Base-by-base conservation (phyloP, 1,140 invertebrate genomes). In the Glossosoma conforme region DNA sequence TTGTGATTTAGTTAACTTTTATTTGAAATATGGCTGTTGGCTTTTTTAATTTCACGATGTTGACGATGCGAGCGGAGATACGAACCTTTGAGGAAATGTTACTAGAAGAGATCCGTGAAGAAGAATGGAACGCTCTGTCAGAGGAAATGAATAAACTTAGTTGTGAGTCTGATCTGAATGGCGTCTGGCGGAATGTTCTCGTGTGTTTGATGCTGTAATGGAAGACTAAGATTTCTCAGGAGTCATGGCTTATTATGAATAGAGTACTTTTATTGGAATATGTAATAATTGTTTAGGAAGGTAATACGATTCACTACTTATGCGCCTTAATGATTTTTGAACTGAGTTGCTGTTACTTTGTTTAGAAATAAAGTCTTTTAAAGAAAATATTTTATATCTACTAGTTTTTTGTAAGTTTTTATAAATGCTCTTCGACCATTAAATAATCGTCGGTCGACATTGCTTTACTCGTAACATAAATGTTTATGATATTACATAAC, bases 1-100 rank as follows among this genome's bases (percentile, higher is more conserved):
- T 53, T 53, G 55, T 57, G 55, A 57, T 57, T 52, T n/a, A 53
- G 53, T 42, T 53, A 44, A 53, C 43, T 42, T 46, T 56, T 48
- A 45, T 38, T 52, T 46, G 52, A 45, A 46, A 48, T 53, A 53
- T 53, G 55, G 55, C 55, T 57, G 55, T 57, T 57, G 32, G 40
- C 42, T 52, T 53, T 49, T n/a, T n/a, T n/a, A n/a, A n/a, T n/a
- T n/a, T n/a, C n/a, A n/a, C n/a, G n/a, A n/a, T n/a, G n/a, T n/a
- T n/a, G n/a, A n/a, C n/a, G n/a, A n/a, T n/a, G n/a, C n/a, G n/a
- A n/a, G n/a, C n/a, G n/a, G n/a, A n/a, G n/a, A n/a, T n/a, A n/a
- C n/a, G n/a, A n/a, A n/a, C n/a, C n/a, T n/a, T n/a, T n/a, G n/a
- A n/a, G n/a, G n/a, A n/a, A n/a, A n/a, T n/a, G n/a, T n/a, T n/a